Evolutionary conservation across 1,140 invertebrate species (phyloP), one percentile per base, ranked within the genome.

Genomic region (Latrodectus geometricus): DNA sequence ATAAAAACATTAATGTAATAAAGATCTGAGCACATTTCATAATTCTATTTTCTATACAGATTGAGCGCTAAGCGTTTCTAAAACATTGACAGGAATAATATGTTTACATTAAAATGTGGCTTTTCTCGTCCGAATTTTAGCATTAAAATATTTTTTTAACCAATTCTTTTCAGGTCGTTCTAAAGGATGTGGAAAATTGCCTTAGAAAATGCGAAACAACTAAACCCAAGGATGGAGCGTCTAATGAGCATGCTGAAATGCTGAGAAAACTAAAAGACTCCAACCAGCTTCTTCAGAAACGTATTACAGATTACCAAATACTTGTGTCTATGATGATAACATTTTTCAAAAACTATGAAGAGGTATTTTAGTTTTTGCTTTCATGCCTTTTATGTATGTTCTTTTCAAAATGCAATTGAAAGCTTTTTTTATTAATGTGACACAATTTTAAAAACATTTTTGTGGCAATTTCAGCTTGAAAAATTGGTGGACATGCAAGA

Each of bases 301-400:
- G 95, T 69, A 92, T 94, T 54, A 93, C 93, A 12, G 94, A 96
- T 87, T 97, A 96, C 90, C 94, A 95, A 89, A 93, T 93, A 23
- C 90, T 97, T 20, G 89, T 96, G 50, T 94, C 95, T 89, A 95
- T 94, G 91, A 91, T 96, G 65, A 93, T 94, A 69, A 92, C 92
- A 12, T 94, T 95, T 90, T 95, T 95, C 90, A 93, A 93, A 88
- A 94, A 93, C 89, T 90, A 95, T 79, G 91, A 93, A 54, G 93
- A 96, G 92, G 94, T 96, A 90, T 91, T 88, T n/a, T 54, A 17
- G 86, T 9, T 2, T 49, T 7, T 21, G 23, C 12, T 61, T 74
- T 54, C n/a, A 11, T 77, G n/a, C 12, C 48, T 56, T 56, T 9
- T 54, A 75, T 17, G 50, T 20, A 50, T 14, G 0, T 52, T 14